Evolutionary conservation across 2,888 invertebrate genomes (phyloP).

Genomic region (Mayetiola destructor): DNA sequence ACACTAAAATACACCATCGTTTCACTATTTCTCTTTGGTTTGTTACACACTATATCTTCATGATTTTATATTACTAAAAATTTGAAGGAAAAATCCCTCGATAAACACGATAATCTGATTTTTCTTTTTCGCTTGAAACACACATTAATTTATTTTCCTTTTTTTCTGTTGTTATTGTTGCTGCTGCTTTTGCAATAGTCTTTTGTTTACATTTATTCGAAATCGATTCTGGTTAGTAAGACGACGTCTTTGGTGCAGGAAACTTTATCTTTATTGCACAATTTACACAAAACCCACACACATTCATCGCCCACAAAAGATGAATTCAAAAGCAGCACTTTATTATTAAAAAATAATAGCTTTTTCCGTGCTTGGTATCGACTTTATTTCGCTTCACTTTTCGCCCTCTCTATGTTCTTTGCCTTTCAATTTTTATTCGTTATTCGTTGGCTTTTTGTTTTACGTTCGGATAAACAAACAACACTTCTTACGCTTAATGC

Average conservation of each 20-base stretch:
- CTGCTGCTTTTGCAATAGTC: neutral
- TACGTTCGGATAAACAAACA: slow-evolving; percentile 9
- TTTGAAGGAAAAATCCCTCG: neutral
- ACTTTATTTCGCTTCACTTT: neutral
- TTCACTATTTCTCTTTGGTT: slow-evolving; percentile 9
- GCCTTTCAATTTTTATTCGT: neutral
- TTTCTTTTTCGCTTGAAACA: neutral
- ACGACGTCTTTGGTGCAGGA: neutral
- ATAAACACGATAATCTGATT: neutral
- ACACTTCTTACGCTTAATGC: slow-evolving; percentile 1
- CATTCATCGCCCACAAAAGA: too few species aligned
- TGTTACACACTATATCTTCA: neutral
- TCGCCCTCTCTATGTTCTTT: too few species aligned
- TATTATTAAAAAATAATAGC: slow-evolving; percentile 13
- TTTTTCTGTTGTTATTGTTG: neutral
- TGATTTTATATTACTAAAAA: neutral
- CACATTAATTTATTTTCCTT: slow-evolving; percentile 1
- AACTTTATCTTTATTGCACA: slow-evolving; percentile 12
- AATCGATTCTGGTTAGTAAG: neutral
- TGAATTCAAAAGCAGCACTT: neutral
- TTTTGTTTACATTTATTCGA: neutral
- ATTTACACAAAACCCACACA: neutral
- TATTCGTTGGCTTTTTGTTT: slow-evolving; percentile 4
- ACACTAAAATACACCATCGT: slow-evolving; percentile 1
- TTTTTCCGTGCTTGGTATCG: neutral